A percentile compares a stretch with the other conserved stretches of the same genome.
Evolutionary conservation across 2,113 vertebrate species (phyloP).

Genomic region (Tiliqua scincoides): DNA sequence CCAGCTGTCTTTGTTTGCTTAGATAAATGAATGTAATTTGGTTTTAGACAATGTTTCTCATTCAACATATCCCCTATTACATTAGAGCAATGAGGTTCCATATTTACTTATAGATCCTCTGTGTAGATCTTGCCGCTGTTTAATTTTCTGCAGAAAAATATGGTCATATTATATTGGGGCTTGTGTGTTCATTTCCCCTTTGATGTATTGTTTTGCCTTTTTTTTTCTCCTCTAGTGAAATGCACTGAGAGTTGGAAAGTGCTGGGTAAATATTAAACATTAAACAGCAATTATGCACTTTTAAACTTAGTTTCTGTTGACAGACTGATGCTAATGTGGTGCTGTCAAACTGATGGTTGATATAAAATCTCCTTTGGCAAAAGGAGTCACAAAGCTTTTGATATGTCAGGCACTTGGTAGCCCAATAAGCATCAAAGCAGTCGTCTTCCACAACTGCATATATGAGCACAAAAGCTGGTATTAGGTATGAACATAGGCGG

Average conservation of each 20-base stretch:
- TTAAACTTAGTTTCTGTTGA: constrained; percentile 50
- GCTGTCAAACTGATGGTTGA: constrained; percentile 38
- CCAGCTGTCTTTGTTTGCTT: constrained; percentile 37
- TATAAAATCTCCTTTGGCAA: constrained; percentile 33
- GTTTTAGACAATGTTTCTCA: constrained; percentile 31
- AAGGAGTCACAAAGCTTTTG: not conserved
- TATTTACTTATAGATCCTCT: constrained; percentile 15
- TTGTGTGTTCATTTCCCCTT: constrained; percentile 10
- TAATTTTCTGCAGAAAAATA: constrained; percentile 17
- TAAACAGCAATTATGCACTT: constrained; percentile 58
- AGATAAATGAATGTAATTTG: constrained; percentile 16
- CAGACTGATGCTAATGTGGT: constrained; percentile 1
- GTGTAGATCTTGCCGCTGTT: constrained; percentile 14
- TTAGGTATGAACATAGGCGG: not conserved
- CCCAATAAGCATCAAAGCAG: not conserved
- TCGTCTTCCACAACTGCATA: not conserved
- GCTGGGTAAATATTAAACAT: constrained; percentile 50
- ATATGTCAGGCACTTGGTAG: not conserved
- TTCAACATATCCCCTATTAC: constrained; percentile 6
- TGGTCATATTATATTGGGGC: not conserved
- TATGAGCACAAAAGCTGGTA: not conserved
- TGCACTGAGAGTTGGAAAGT: constrained; percentile 50
- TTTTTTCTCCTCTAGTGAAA: not conserved
- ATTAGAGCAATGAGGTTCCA: constrained; percentile 20
- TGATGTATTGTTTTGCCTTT: constrained; percentile 35